Evolutionary conservation across 2,888 invertebrate genomes (phyloP).

Genomic region (Drosophila melanosoma): DNA sequence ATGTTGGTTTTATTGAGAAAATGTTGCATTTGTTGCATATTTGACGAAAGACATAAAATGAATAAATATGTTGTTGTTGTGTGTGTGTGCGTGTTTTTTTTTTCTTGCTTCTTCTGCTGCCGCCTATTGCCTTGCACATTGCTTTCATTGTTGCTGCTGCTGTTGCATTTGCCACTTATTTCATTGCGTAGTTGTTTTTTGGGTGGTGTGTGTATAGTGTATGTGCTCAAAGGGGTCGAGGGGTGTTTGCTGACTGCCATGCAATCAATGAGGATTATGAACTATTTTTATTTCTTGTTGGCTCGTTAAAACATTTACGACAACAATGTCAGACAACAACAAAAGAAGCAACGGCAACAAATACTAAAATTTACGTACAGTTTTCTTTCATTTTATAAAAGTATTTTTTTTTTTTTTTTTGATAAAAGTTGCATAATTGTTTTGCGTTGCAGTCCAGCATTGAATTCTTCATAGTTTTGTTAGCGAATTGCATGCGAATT

Average conservation of each 20-base stretch:
- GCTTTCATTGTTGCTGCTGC: conserved; percentile 30
- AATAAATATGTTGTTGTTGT: neutral
- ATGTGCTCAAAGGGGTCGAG: neutral
- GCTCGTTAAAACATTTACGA: conserved; percentile 54
- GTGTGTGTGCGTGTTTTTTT: neutral
- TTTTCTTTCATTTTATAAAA: no score
- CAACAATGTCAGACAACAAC: conserved; percentile 33
- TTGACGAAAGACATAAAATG: neutral
- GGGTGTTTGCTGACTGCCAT: conserved; percentile 10
- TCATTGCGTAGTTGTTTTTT: conserved; percentile 39
- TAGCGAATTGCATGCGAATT: neutral
- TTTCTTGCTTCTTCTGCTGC: conserved; percentile 15
- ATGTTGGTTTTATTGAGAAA: neutral
- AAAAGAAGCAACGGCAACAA: conserved; percentile 9
- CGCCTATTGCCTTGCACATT: conserved; percentile 5
- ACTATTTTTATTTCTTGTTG: conserved; percentile 66
- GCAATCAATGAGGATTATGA: conserved; percentile 76
- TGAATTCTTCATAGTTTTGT: neutral
- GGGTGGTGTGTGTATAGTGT: neutral
- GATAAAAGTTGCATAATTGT: neutral
- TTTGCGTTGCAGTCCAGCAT: neutral
- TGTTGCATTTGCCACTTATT: conserved; percentile 49
- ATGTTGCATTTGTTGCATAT: neutral
- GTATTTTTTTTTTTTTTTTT: no score
- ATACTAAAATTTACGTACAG: neutral